Evolutionary conservation across 2,888 invertebrate species (phyloP), one percentile per base, ranked within the genome.

Genomic region (Drosophila monieri): DNA sequence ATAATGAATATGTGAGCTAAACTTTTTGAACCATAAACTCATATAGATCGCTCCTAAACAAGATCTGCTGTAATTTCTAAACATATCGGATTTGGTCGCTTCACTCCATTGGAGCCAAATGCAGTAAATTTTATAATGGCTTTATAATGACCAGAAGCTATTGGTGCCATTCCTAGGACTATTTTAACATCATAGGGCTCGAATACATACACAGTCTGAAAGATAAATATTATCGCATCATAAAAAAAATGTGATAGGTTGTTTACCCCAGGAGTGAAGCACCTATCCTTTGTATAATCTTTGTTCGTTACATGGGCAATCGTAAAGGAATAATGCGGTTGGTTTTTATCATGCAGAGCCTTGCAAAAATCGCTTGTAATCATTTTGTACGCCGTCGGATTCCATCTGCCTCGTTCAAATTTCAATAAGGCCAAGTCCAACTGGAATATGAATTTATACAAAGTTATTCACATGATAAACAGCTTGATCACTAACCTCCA

Each of bases 71-170:
- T 1, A 4, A 44, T 32, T 54, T 54, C 30, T 5, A 18, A 0
- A 30, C 54, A 54, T 2, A 23, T 8, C 1, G 6, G 14, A 9
- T 9, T 3, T 21, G 21, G 14, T 41, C 32, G 21, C 21, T 23
- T 44, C 1, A 8, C 21, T 3, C 32, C 44, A 5, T 9, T 12
- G 8, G 43, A 32, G 21, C 44, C 53, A 10, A 21, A 54, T 10
- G 54, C 46, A 8, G 30, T 2, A 21, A 23, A 44, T 1, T 5
- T 23, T 4, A 44, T 6, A 2, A 23, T 1, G 10, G 2, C 14
- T 14, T 44, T 54, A 30, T 54, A 44, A 14, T 21, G 44, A 4
- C 54, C 54, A 2, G 21, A 14, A 4, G n/a, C 44, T 9, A 54
- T 10, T 2, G 44, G 54, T 30, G 54, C 9, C 44, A 32, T 2